These are phyloP conservation scores for Baronia brevicornis DNA, from an alignment of 2,888 invertebrate species.

Conservation along the genomic window DNA sequence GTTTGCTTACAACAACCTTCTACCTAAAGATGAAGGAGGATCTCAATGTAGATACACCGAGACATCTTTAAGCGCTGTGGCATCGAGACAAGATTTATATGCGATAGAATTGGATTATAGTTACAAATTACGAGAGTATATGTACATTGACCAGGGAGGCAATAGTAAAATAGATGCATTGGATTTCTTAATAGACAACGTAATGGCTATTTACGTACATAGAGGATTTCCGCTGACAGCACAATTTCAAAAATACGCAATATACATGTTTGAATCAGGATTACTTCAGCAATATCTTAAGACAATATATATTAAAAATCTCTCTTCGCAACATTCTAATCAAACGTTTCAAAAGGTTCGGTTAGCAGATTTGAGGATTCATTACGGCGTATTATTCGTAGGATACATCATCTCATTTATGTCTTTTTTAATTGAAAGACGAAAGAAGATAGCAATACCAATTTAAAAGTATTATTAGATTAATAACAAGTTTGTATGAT, in stretches of 20 bases:
- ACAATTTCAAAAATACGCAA: constrained; percentile 31
- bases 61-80: constrained; percentile 31
- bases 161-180: constrained; percentile 31
- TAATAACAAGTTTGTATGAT: no score
- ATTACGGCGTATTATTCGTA: constrained; percentile 30
- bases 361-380: constrained; percentile 33
- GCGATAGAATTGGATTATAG: constrained; percentile 33
- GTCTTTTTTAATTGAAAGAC: constrained; percentile 33
- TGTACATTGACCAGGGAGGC: constrained; percentile 31
- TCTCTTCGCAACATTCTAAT: constrained; percentile 14
- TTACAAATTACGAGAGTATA: constrained; percentile 31
- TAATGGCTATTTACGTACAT: constrained; percentile 30
- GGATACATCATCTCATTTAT: constrained; percentile 32
- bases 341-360: constrained; percentile 23
- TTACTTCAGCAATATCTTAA: constrained; percentile 30
- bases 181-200: constrained; percentile 26
- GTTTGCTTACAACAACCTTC: constrained; percentile 32
- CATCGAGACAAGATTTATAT: constrained; percentile 29
- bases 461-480: no score
- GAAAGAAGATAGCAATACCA: no score
- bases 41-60: constrained; percentile 29
- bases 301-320: constrained; percentile 24
- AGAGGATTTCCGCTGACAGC: constrained; percentile 38
- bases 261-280: constrained; percentile 38
- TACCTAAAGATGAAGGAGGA: constrained; percentile 28